phyloP scores from a whole-genome alignment of 2,888 invertebrate species.

The Apotomis capreana region DNA sequence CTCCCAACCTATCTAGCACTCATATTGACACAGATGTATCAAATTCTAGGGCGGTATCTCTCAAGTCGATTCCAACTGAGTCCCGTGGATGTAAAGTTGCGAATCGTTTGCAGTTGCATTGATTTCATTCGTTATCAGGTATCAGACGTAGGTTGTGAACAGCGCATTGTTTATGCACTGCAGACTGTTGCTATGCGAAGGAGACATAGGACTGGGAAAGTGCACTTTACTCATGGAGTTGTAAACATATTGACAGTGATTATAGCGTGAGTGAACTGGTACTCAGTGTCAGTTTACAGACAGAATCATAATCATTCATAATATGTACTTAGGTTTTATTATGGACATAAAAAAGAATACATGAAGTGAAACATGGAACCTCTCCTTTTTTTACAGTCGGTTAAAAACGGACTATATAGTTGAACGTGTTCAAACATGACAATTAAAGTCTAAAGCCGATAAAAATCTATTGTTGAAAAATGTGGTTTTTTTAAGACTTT shows the following conservation, averaged over 20 bases:
- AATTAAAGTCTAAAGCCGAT: too few species aligned
- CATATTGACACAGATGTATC: constrained; percentile 53
- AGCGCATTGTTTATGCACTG: constrained; percentile 47
- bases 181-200: constrained; percentile 47
- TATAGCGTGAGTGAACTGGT: too few species aligned
- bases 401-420: too few species aligned
- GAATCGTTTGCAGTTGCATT: constrained; percentile 10
- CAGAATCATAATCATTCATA: too few species aligned
- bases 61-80: not conserved
- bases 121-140: constrained; percentile 33
- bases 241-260: not conserved
- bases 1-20: constrained; percentile 29
- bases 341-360: too few species aligned
- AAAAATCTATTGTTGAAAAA: too few species aligned
- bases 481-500: too few species aligned
- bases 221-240: constrained; percentile 1
- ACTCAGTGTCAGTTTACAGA: too few species aligned
- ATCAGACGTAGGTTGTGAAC: constrained; percentile 40
- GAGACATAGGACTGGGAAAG: constrained; percentile 1
- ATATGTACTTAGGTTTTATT: too few species aligned
- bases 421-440: too few species aligned
- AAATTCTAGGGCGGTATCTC: constrained; percentile 37
- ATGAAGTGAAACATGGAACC: too few species aligned
- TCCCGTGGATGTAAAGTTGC: not conserved
- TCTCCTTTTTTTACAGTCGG: too few species aligned